A percentile compares a stretch with the other conserved stretches of the same genome.
These are phyloP conservation scores for Congeria kusceri DNA, from an alignment of 2,888 invertebrate species.

Conservation along the genomic window DNA sequence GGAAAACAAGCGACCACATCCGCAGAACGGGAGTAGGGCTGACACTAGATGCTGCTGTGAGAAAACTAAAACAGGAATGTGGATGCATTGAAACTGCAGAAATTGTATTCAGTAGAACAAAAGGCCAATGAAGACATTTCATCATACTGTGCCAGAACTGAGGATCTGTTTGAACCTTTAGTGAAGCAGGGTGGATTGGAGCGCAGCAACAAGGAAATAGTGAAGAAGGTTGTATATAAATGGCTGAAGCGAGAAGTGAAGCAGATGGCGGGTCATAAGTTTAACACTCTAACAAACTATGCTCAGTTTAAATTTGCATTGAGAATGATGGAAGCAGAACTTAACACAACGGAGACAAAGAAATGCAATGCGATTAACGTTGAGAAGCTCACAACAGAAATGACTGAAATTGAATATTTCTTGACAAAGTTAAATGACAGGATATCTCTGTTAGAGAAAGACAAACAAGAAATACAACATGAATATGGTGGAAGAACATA, in stretches of 20 bases:
- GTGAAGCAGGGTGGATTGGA: background rate
- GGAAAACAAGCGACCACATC: too few species aligned
- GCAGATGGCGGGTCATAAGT: background rate
- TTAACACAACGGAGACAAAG: background rate
- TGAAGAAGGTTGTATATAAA: background rate
- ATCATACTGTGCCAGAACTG: background rate
- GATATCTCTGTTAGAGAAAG: background rate
- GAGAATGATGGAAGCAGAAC: background rate
- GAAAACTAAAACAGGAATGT: too few species aligned
- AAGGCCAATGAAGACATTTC: background rate
- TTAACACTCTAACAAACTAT: background rate
- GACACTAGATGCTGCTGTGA: too few species aligned
- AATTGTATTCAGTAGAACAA: conserved; percentile 5
- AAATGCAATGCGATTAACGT: background rate
- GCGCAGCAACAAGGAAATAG: background rate
- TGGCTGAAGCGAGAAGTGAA: background rate
- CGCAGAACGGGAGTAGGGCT: too few species aligned
- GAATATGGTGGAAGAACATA: too few species aligned
- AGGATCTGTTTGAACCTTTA: background rate
- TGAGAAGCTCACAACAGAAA: background rate
- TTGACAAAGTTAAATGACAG: background rate
- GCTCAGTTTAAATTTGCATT: background rate
- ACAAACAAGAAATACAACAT: background rate
- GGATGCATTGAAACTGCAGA: too few species aligned
- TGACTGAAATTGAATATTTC: background rate